These are phyloP conservation scores for Scaeva pyrastri DNA, from an alignment of 2,888 invertebrate species.

Conservation along the genomic window DNA sequence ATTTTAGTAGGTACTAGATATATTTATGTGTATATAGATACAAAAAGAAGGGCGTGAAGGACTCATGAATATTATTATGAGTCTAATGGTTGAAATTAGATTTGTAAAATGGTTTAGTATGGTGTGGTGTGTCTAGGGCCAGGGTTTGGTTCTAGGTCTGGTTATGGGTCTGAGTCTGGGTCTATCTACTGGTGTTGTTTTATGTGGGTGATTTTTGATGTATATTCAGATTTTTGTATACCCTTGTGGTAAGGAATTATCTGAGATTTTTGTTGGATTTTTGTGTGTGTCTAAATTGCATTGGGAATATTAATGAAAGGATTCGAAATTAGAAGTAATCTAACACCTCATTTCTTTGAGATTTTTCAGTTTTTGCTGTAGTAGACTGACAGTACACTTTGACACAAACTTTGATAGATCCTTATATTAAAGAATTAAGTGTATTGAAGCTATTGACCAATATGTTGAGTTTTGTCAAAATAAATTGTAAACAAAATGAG, in stretches of 20 bases:
- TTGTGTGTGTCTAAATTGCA: too few species aligned
- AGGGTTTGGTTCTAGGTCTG: too few species aligned
- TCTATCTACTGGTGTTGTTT: conserved; percentile 23
- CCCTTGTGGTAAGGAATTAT: conserved; percentile 34
- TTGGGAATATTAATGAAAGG: background rate
- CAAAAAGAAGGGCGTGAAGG: conserved; percentile 55
- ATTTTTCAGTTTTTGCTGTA: background rate
- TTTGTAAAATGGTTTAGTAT: conserved; percentile 34
- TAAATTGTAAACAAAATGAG: too few species aligned
- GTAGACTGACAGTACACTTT: too few species aligned
- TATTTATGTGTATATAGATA: conserved; percentile 7
- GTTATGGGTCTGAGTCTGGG: too few species aligned
- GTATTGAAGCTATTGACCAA: too few species aligned
- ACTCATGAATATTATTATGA: conserved; percentile 74
- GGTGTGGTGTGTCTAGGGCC: too few species aligned
- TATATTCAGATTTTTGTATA: background rate
- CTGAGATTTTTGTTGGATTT: conserved; percentile 4
- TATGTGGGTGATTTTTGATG: conserved; percentile 26
- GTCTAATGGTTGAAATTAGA: conserved; percentile 73
- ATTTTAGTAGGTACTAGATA: background rate
- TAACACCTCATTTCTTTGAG: background rate
- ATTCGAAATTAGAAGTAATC: background rate
- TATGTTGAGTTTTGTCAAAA: too few species aligned
- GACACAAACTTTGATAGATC: too few species aligned
- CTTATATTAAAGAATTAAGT: too few species aligned